phyloP scores from a whole-genome alignment of 1,140 invertebrate species.

The Solenopsis fugax region DNA sequence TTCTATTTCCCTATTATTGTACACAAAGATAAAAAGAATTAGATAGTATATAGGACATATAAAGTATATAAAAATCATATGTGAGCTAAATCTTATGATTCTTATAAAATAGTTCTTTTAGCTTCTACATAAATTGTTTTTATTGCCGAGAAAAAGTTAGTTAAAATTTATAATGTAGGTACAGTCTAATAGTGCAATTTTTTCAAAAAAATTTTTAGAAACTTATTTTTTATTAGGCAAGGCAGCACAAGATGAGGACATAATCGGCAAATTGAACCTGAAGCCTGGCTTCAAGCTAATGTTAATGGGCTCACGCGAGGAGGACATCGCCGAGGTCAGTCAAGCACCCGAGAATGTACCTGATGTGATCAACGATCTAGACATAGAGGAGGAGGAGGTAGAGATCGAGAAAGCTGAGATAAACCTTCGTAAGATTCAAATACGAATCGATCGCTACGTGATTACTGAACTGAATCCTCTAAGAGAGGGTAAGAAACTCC shows the following conservation, averaged over 20 bases:
- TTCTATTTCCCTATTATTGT: background rate
- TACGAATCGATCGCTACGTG: constrained; percentile 94
- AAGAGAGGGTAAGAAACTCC: constrained; percentile 93
- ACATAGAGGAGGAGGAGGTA: constrained; percentile 95
- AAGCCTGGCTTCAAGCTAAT: constrained; percentile 97
- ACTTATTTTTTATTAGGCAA: constrained; percentile 89
- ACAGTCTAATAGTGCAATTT: background rate
- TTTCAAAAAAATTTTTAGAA: constrained; percentile 59
- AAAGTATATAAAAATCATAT: background rate
- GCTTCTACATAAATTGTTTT: background rate
- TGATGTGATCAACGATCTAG: constrained; percentile 95
- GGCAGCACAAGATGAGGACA: constrained; percentile 91
- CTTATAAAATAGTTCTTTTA: background rate
- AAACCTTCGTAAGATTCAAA: constrained; percentile 93
- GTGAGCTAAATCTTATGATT: constrained; percentile 20
- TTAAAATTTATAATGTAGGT: background rate
- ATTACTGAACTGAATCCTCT: constrained; percentile 94
- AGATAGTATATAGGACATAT: background rate
- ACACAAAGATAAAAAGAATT: background rate
- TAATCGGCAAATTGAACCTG: constrained; percentile 90
- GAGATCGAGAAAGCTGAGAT: constrained; percentile 94
- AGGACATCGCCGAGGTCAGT: constrained; percentile 94
- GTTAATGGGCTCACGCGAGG: constrained; percentile 98
- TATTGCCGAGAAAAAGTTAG: background rate
- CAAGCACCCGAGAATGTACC: constrained; percentile 93